These are phyloP conservation scores for Spodoptera exigua DNA, from an alignment of 2,888 invertebrate species.

Conservation along the genomic window DNA sequence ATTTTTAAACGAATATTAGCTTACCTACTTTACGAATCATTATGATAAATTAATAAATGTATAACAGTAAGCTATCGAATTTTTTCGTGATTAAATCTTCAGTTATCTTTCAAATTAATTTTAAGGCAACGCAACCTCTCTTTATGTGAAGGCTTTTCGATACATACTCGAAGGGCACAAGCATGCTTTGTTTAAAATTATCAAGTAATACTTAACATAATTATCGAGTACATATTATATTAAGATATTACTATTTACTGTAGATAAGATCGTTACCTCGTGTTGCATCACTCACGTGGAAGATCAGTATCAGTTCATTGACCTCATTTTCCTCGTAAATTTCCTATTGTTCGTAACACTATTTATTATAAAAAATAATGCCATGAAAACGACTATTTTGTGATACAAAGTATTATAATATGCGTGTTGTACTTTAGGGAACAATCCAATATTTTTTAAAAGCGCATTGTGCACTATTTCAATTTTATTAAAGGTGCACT, in stretches of 20 bases:
- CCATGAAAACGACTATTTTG: conserved; percentile 30
- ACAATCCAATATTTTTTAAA: conserved; percentile 32
- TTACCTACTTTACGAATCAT: too few species aligned
- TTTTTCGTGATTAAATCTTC: conserved; percentile 3
- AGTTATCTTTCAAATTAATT: background rate
- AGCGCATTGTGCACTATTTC: conserved; percentile 11
- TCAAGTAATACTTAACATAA: conserved; percentile 57
- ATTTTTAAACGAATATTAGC: conserved; percentile 18
- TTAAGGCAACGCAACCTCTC: conserved; percentile 11
- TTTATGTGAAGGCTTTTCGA: background rate
- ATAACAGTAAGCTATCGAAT: too few species aligned
- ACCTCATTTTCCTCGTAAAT: conserved; percentile 48
- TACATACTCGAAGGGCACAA: too few species aligned
- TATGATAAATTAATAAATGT: too few species aligned
- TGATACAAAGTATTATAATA: conserved; percentile 32
- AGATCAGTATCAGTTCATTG: conserved; percentile 61
- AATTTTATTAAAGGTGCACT: conserved; percentile 15
- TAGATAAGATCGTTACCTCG: conserved; percentile 63
- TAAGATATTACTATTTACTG: conserved; percentile 27
- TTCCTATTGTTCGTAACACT: conserved; percentile 34
- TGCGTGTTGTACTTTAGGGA: conserved; percentile 49
- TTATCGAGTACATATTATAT: conserved; percentile 51
- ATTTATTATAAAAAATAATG: conserved; percentile 45
- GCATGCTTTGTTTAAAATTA: background rate
- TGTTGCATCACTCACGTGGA: conserved; percentile 63